Percentiles rank a stretch among this genome's conserved stretches.
Evolutionary conservation across 2,888 invertebrate species (phyloP).

Genomic region (Drosophila greeni): DNA sequence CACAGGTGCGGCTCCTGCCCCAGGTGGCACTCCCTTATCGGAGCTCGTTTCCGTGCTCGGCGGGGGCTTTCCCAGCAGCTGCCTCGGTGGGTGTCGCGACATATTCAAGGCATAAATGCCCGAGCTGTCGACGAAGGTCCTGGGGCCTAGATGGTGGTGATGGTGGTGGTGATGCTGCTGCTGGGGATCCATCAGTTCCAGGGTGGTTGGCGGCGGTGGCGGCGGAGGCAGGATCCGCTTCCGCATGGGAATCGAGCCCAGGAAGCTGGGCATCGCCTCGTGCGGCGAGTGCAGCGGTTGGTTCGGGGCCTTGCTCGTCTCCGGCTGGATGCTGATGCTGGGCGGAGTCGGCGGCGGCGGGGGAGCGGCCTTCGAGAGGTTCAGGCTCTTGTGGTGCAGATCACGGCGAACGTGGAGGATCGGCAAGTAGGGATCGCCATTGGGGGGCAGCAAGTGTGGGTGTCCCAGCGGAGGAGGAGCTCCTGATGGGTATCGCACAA

Average conservation of each 20-base stretch:
- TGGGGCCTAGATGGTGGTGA: conserved; percentile 39
- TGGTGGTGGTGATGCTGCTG: conserved; percentile 4
- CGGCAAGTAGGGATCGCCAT: conserved; percentile 79
- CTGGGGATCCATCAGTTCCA: conserved; percentile 62
- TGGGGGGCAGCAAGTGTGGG: conserved; percentile 54
- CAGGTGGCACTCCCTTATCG: conserved; percentile 54
- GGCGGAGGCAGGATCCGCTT: conserved; percentile 69
- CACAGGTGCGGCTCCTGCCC: conserved; percentile 65
- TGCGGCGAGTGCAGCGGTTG: conserved; percentile 77
- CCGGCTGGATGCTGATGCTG: conserved; percentile 75
- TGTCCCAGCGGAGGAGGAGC: conserved; percentile 45
- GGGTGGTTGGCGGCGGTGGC: conserved; percentile 52
- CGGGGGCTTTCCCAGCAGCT: conserved; percentile 56
- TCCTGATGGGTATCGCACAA: conserved; percentile 14
- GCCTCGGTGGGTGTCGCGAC: conserved; percentile 74
- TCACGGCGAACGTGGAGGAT: conserved; percentile 88
- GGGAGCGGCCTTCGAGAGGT: conserved; percentile 52
- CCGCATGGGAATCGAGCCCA: conserved; percentile 78
- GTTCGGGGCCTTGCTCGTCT: conserved; percentile 68
- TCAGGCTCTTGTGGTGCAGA: conserved; percentile 81
- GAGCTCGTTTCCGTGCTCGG: conserved; percentile 69
- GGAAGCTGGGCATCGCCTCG: conserved; percentile 77
- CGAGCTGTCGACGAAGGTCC: conserved; percentile 55
- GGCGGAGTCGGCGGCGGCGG: conserved; percentile 48
- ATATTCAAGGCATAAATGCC: conserved; percentile 74